A percentile compares a stretch with the other conserved stretches of the same genome.
These are phyloP conservation scores for Rugalucina vietnamica DNA, from an alignment of 2,888 invertebrate species.

Conservation along the genomic window DNA sequence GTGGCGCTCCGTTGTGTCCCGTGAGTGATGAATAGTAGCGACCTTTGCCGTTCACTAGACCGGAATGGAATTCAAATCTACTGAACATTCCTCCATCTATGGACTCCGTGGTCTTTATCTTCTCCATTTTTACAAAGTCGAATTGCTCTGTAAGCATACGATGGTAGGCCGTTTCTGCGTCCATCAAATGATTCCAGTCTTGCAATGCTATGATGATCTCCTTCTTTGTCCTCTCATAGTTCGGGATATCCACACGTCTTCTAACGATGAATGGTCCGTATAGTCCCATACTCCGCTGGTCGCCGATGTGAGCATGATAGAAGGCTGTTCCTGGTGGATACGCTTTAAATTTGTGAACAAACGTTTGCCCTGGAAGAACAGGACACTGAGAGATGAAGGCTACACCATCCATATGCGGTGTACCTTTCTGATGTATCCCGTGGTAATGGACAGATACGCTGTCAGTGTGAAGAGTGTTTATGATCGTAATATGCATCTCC, in stretches of 20 bases:
- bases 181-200: constrained; percentile 72
- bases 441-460: constrained; percentile 71
- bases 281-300: constrained; percentile 76
- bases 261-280: constrained; percentile 75
- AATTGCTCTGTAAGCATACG: constrained; percentile 59
- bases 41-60: constrained; percentile 72
- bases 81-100: constrained; percentile 54
- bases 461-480: constrained; percentile 54
- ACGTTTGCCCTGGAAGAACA: constrained; percentile 73
- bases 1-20: constrained; percentile 60
- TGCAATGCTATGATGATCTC: constrained; percentile 62
- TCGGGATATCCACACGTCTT: constrained; percentile 4
- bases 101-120: constrained; percentile 26
- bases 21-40: constrained; percentile 50
- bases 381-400: constrained; percentile 78
- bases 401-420: constrained; percentile 77
- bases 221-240: neutral
- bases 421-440: constrained; percentile 73
- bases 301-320: constrained; percentile 72
- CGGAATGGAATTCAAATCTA: constrained; percentile 56
- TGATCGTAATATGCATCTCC: constrained; percentile 59
- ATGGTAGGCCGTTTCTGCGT: constrained; percentile 56
- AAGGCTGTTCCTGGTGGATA: constrained; percentile 72
- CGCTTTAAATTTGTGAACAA: constrained; percentile 76
- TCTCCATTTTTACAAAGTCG: constrained; percentile 44